Base-by-base conservation (phyloP, 2,888 invertebrate species). In the Panopea generosa region DNA sequence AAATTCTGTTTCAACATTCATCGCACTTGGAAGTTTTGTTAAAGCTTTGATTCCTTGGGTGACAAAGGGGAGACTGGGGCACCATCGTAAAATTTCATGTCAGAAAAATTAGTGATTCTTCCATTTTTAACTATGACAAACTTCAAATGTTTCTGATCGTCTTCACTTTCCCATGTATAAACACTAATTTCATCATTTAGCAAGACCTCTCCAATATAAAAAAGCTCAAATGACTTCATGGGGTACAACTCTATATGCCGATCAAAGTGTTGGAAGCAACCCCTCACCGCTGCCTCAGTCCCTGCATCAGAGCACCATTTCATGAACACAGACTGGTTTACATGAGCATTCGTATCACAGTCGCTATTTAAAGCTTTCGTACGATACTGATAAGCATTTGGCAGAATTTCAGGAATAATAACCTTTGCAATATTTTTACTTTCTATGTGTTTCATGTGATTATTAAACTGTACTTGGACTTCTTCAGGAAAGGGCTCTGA, bases 221-320 rank as follows among this genome's bases (percentile, higher is more conserved):
- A 66, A 14, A 66, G 61, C 2, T 49, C 43, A 29, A 77, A 50
- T 7, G 45, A 22, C 29, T 66, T 62, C 14, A 73, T 24, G 1
- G 61, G 73, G 33, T 73, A 69, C n/a, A 60, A 57, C 26, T 68
- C 63, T 3, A 56, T 43, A 38, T 70, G 70, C 49, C 47, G 62
- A 0, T 24, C 49, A 40, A 70, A 40, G 2, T 33, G 26, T 9
- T 24, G 47, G 11, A 70, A 56, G n/a, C 57, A 29, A 18, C 70
- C 70, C n/a, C 4, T n/a, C 9, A 53, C 26, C 0, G 59, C 59
- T 6, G 56, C 68, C 6, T 49, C 33, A 18, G 56, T 27, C 2
- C 47, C 33, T 16, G 68, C 68, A 27, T 74, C 68, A 1, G 74
- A 68, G 24, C 68, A 68, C 74, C 74, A 74, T 38, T 52, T 27